Conservation (phyloP, 2,888 invertebrate species). For the Pseudococcus viburni region DNA sequence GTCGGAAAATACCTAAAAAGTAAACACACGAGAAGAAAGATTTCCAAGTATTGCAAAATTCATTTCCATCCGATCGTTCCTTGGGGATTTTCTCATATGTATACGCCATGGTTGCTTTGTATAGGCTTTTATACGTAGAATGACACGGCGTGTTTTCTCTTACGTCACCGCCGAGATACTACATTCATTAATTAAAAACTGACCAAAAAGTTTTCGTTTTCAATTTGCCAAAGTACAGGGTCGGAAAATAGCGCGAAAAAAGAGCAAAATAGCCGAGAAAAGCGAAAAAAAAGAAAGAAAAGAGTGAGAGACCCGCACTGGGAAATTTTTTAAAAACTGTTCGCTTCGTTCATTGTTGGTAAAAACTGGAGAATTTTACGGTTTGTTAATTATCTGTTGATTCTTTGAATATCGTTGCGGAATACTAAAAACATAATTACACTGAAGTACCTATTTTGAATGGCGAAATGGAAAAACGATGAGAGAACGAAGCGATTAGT, state of each 20-base stretch:
- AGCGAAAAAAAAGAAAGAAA: not conserved
- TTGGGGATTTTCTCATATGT: not conserved
- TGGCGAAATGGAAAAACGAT: conserved; percentile 26
- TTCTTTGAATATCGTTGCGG: conserved; percentile 47
- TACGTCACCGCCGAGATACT: not conserved
- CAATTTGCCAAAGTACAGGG: not conserved
- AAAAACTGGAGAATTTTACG: conserved; percentile 46
- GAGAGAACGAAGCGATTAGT: not conserved
- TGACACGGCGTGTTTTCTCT: not conserved
- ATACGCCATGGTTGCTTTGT: not conserved
- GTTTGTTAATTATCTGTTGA: conserved; percentile 56
- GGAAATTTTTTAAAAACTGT: not conserved
- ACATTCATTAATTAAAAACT: conserved; percentile 45
- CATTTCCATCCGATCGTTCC: conserved; percentile 28
- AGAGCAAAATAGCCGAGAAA: not conserved
- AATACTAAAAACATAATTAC: conserved; percentile 41
- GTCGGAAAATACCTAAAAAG: not conserved
- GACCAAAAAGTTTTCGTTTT: conserved; percentile 50
- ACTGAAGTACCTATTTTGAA: not conserved
- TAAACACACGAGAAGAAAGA: not conserved
- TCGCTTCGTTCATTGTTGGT: conserved; percentile 3
- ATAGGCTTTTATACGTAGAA: not conserved
- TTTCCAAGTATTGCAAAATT: not conserved
- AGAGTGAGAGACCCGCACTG: too few relatives aligned
- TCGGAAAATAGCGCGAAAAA: not conserved